phyloP scores from a whole-genome alignment of 2,113 vertebrate genomes.

The Ceuthmochares aereus region DNA sequence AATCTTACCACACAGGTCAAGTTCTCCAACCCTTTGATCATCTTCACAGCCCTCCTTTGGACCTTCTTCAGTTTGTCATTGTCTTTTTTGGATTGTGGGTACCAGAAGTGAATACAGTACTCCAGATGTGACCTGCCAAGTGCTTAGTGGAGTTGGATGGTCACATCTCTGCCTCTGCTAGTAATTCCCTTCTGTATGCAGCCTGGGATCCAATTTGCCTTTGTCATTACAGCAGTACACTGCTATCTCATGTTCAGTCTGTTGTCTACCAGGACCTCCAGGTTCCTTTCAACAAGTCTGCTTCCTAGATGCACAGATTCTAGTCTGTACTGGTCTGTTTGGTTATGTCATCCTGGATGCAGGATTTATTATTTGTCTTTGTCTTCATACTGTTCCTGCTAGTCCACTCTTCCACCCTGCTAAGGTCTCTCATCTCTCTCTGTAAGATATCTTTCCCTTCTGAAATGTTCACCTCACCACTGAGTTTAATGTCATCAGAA shows the following conservation, averaged over 20 bases:
- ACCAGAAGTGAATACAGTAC: rapidly evolving
- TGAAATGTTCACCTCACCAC: background rate
- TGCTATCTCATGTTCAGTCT: background rate
- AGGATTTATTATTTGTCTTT: background rate
- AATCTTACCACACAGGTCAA: background rate
- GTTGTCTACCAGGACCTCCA: background rate
- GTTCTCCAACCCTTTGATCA: background rate
- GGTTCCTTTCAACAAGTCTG: background rate
- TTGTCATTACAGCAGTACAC: rapidly evolving
- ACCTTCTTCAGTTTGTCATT: too few relatives aligned
- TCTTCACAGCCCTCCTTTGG: too few relatives aligned
- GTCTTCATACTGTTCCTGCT: background rate
- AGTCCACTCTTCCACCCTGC: background rate
- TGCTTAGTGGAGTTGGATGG: background rate
- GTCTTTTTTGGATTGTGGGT: background rate
- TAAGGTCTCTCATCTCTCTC: background rate
- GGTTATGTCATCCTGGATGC: background rate
- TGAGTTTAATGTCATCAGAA: too few relatives aligned
- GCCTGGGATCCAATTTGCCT: rapidly evolving
- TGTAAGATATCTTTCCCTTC: background rate
- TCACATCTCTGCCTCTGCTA: background rate
- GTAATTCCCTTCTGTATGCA: rapidly evolving
- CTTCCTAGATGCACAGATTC: background rate
- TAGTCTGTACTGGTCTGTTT: background rate
- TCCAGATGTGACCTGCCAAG: background rate